Base-by-base conservation (phyloP, 1,140 invertebrate genomes). In the Hydropsyche tenuis region DNA sequence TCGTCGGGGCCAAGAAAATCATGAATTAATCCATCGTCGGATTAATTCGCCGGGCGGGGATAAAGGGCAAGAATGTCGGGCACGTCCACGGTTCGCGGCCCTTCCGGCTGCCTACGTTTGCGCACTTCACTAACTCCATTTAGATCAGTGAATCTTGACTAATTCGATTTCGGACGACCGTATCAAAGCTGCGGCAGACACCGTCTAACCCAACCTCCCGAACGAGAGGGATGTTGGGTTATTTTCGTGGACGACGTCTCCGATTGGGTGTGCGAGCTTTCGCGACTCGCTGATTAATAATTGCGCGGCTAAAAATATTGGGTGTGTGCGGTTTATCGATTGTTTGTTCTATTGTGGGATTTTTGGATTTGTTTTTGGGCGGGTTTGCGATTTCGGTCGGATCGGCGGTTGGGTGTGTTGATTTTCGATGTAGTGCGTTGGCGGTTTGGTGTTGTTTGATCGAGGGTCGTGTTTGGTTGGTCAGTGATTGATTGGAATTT, bases 71-170 rank as follows among this genome's bases (percentile, higher is more conserved):
- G 60, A 37, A 37, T 63, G 9, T 22, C 25, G 60, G 4, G 53
- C 20, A 46, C 18, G 45, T 20, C 53, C 20, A 20, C 12, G 53
- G 18, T 20, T 2, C 14, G 16, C 4, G 23, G 42, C 30, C 63
- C 63, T 65, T 65, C 63, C 63, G 30, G 65, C 65, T 68, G 42
- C 65, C 65, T 63, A 62, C 23, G 25, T 69, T 51, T 69, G 48
- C 65, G 51, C 72, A 68, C 48, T 69, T 69, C 46, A 69, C 72
- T 60, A 73, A 46, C 66, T 73, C 60, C 51, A 56, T 62, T 69
- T 73, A 69, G 66, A 60, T 60, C 72, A 73, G 64, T 73, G 72
- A 73, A 73, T 73, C 64, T 69, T 60, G 48, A 45, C 65, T 73
- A 73, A 73, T 73, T 68, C 46, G 72, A 73, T 73, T 69, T 73